Evolutionary conservation across 2,888 invertebrate genomes (phyloP).

Genomic region (Smittia sp.): DNA sequence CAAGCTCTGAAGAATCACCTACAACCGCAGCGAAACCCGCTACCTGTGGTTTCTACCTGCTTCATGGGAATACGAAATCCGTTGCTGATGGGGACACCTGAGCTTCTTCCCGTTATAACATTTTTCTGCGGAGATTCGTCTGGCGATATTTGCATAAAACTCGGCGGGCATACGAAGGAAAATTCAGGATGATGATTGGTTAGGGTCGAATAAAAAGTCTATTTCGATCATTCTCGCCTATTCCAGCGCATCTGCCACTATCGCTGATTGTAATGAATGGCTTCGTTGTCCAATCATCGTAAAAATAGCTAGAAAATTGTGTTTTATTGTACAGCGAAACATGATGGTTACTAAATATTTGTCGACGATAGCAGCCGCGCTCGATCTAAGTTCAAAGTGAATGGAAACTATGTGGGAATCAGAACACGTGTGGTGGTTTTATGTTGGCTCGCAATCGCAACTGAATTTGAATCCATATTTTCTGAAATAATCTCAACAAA

Average conservation of each 20-base stretch:
- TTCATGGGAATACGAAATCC: not conserved
- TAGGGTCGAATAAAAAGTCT: too few species aligned
- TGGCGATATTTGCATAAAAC: not conserved
- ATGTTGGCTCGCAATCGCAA: not conserved
- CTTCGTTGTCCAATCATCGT: not conserved
- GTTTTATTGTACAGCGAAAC: not conserved
- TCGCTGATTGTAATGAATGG: not conserved
- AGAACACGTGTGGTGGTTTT: slow-evolving; percentile 6
- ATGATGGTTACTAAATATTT: slow-evolving; percentile 1
- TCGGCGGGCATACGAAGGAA: too few species aligned
- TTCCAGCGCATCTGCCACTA: not conserved
- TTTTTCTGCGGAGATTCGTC: not conserved
- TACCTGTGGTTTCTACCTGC: not conserved
- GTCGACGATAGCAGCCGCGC: not conserved
- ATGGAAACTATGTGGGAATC: not conserved
- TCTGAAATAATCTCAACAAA: slow-evolving; percentile 1
- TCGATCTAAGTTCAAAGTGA: not conserved
- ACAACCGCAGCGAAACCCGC: slow-evolving; percentile 10
- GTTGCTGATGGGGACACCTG: not conserved
- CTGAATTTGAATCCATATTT: not conserved
- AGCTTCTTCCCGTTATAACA: too few species aligned
- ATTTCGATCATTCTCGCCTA: not conserved
- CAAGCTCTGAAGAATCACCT: slow-evolving; percentile 15
- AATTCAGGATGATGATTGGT: too few species aligned
- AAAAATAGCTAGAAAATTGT: not conserved